phyloP scores from a whole-genome alignment of 2,113 vertebrate genomes.

The Cygnus atratus region DNA sequence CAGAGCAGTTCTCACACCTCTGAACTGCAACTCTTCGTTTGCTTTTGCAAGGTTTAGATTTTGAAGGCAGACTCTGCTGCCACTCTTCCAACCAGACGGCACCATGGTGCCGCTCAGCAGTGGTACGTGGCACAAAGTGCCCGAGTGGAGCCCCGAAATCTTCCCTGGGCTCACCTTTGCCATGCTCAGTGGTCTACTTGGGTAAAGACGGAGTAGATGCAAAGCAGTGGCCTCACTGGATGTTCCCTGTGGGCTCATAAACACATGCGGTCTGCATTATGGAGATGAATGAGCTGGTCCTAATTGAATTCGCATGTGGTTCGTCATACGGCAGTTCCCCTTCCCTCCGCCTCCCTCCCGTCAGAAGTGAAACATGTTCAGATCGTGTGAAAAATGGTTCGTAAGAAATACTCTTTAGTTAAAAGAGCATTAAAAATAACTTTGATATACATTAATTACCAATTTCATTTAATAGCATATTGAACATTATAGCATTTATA shows the following conservation, averaged over 20 bases:
- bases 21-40: accelerated
- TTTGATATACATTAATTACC: conserved; percentile 72
- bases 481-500: conserved; percentile 67
- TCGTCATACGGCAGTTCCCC: not conserved
- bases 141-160: not conserved
- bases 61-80: not conserved
- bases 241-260: accelerated
- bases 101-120: accelerated
- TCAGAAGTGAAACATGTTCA: not conserved
- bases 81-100: accelerated
- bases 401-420: not conserved
- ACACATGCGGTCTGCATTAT: not conserved
- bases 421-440: conserved; percentile 40
- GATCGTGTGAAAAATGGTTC: not conserved
- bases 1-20: accelerated
- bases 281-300: not conserved
- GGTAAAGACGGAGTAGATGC: accelerated
- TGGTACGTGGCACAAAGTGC: not conserved
- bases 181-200: accelerated
- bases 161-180: accelerated
- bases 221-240: not conserved
- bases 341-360: not conserved
- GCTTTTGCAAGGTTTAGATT: not conserved
- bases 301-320: not conserved
- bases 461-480: conserved; percentile 57